These are phyloP conservation scores for Bergia puertoricense DNA, from an alignment of 92 coral and sea anemone species.

Conservation along the genomic window DNA sequence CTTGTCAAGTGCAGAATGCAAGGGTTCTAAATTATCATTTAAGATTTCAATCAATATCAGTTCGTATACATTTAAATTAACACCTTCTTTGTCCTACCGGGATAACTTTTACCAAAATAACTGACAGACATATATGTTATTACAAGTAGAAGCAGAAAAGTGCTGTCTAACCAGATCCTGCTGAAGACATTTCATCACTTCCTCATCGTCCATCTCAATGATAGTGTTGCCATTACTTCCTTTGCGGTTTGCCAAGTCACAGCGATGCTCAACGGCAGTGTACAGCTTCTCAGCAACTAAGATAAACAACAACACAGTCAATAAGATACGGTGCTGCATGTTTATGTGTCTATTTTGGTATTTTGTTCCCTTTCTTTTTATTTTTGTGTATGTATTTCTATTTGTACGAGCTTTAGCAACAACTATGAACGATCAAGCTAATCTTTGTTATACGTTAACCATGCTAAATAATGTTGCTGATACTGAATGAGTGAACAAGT, in stretches of 20 bases:
- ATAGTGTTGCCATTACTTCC: background rate
- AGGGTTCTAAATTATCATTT: background rate
- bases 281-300: slow-evolving; percentile 75
- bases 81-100: background rate
- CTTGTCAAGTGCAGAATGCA: no score
- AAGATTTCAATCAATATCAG: background rate
- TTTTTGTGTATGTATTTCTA: no score
- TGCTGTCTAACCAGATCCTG: slow-evolving; percentile 47
- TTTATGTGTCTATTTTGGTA: no score
- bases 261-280: slow-evolving; percentile 72
- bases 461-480: no score
- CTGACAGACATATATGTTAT: background rate
- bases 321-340: no score
- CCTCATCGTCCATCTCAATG: slow-evolving; percentile 55
- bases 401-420: no score
- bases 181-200: slow-evolving; percentile 41
- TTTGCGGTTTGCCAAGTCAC: slow-evolving; percentile 58
- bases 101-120: background rate
- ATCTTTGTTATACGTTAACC: no score
- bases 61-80: background rate
- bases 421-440: no score
- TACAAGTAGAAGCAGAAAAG: background rate
- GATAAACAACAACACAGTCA: background rate
- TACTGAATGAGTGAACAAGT: no score
- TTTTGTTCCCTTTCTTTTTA: no score